Base-by-base conservation (phyloP, 2,888 invertebrate species). In the Bellardia pandia region DNA sequence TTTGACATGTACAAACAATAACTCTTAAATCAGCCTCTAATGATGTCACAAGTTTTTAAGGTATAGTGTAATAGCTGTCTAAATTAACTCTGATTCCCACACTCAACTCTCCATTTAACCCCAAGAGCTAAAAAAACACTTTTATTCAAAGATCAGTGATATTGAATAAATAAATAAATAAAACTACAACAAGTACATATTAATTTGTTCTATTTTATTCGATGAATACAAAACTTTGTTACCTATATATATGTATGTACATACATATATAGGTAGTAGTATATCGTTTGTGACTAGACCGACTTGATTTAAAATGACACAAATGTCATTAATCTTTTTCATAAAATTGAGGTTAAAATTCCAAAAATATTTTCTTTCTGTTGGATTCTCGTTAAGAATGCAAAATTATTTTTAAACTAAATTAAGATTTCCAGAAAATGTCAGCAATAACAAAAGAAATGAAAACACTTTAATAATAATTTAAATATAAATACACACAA, bases 401-500 rank as follows among this genome's bases (percentile, higher is more conserved):
- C 79, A 80, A 79, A 79, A 7, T 51, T 71, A 66, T 66, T 83
- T 75, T 74, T 56, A 81, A 68, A 84, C 85, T 74, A 81, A 84
- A 85, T 85, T 79, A 80, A 80, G 58, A 87, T 84, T 86, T 84
- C 72, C 83, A 80, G 77, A 62, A 85, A 33, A 77, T 69, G 62
- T 58, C 60, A 68, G 62, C 60, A 45, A 75, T 42, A 66, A 85
- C 69, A 78, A 74, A 66, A 77, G 56, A 77, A 64, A 66, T 74
- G 48, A 77, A 64, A 37, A 68, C n/a, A 62, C 56, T 74, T 84
- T 74, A 56, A 80, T 64, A 86, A 82, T 58, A 72, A 60, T 79
- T 69, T 69, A 48, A 51, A 71, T 30, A 51, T 23, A n/a, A 71
- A 45, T 2, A 45, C 45, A 45, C 13, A 13, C 45, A 13, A 11